Conservation (phyloP, 64 coral and sea anemone genomes). For the Catalaphyllia jardinei region DNA sequence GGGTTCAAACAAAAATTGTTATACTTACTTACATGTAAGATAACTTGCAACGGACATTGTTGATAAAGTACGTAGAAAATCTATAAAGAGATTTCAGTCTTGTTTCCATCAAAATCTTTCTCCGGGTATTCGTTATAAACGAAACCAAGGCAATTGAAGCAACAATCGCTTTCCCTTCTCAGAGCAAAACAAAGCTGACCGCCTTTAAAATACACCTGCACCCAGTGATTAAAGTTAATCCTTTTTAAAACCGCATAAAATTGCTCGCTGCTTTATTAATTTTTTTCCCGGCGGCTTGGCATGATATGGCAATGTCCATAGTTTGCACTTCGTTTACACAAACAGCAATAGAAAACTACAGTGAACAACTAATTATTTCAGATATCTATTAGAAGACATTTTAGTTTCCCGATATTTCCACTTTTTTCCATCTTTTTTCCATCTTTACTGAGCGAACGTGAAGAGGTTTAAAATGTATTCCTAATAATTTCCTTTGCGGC, state of each 20-base stretch:
- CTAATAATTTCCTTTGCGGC: background rate
- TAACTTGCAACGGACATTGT: too few species aligned
- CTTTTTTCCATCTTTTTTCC: background rate
- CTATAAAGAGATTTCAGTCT: background rate
- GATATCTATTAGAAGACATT: background rate
- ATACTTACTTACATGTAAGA: too few species aligned
- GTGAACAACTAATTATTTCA: background rate
- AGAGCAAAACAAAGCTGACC: background rate
- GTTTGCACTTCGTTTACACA: background rate
- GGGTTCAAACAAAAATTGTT: too few species aligned
- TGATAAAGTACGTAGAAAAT: too few species aligned
- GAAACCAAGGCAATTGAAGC: background rate
- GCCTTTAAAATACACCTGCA: background rate
- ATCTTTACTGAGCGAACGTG: background rate
- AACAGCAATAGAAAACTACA: background rate
- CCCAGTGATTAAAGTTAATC: background rate
- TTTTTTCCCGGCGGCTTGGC: background rate
- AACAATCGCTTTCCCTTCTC: background rate
- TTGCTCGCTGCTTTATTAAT: background rate
- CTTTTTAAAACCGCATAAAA: background rate
- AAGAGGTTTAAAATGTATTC: background rate
- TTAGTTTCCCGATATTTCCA: background rate
- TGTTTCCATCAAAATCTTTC: background rate
- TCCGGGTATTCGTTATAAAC: background rate
- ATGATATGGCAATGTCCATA: background rate